phyloP scores from a whole-genome alignment of 2,797 vertebrate genomes.

The Mycteria americana region DNA sequence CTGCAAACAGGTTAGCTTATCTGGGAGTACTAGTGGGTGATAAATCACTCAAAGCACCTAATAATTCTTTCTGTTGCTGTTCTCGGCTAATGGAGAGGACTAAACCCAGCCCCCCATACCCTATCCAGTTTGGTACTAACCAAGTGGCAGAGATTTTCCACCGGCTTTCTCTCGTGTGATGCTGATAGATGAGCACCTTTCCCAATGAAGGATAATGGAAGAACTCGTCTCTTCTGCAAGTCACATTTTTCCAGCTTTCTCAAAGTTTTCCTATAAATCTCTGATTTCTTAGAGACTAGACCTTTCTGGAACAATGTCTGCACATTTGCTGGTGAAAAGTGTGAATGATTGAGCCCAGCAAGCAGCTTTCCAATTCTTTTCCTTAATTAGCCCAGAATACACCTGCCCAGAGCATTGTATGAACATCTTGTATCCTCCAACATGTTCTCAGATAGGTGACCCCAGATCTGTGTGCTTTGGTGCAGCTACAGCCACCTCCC shows the following conservation, averaged over 20 bases:
- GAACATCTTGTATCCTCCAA: background rate
- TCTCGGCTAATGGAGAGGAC: background rate
- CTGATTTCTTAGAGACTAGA: background rate
- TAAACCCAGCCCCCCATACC: background rate
- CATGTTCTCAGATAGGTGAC: fast-evolving
- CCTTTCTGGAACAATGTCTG: background rate
- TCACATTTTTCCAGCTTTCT: background rate
- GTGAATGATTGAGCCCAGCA: background rate
- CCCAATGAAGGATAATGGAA: background rate
- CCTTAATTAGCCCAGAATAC: background rate
- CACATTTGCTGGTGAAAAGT: background rate
- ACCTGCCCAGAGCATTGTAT: fast-evolving
- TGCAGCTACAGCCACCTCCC: background rate
- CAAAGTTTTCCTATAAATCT: background rate
- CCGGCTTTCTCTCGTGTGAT: background rate
- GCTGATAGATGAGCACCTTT: background rate
- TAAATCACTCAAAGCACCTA: background rate
- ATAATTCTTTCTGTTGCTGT: background rate
- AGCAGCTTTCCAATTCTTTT: background rate
- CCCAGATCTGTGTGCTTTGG: background rate
- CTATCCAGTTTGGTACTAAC: background rate
- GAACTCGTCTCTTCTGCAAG: background rate
- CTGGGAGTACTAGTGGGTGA: background rate
- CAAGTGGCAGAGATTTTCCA: background rate
- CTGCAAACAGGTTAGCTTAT: background rate